Evolutionary conservation across 2,113 vertebrate species (phyloP).

Genomic region (Anseranas semipalmata): DNA sequence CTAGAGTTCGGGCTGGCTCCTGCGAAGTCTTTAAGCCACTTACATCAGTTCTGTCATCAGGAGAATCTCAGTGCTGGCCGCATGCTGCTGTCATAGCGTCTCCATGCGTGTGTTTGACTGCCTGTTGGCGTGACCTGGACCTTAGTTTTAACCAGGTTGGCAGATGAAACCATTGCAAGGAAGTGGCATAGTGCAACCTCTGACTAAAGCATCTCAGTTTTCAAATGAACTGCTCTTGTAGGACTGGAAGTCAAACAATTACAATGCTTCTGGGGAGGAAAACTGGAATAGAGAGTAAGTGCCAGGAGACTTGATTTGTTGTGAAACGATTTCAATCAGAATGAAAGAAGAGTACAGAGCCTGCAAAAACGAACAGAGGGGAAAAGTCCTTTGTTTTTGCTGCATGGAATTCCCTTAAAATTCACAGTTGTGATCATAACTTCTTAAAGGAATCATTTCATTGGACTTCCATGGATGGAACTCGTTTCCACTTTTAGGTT

Average conservation of each 20-base stretch:
- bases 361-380: background rate
- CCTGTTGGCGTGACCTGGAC: background rate
- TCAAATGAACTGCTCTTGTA: background rate
- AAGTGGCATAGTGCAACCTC: background rate
- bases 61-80: background rate
- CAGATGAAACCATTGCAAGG: background rate
- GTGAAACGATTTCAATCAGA: background rate
- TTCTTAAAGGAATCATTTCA: background rate
- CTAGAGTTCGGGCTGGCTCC: background rate
- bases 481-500: background rate
- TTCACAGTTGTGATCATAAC: background rate
- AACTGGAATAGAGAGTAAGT: background rate
- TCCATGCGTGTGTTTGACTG: background rate
- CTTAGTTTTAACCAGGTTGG: background rate
- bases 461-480: background rate
- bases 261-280: background rate
- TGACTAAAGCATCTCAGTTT: background rate
- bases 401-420: background rate
- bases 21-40: background rate
- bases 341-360: background rate
- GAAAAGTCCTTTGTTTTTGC: background rate
- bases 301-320: background rate
- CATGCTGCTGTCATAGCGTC: fast-evolving
- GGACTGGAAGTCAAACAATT: background rate
- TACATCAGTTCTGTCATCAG: background rate